A percentile compares a stretch with the other conserved stretches of the same genome.
phyloP scores from a whole-genome alignment of 1,140 invertebrate genomes.

The Brachionus koreanus region DNA sequence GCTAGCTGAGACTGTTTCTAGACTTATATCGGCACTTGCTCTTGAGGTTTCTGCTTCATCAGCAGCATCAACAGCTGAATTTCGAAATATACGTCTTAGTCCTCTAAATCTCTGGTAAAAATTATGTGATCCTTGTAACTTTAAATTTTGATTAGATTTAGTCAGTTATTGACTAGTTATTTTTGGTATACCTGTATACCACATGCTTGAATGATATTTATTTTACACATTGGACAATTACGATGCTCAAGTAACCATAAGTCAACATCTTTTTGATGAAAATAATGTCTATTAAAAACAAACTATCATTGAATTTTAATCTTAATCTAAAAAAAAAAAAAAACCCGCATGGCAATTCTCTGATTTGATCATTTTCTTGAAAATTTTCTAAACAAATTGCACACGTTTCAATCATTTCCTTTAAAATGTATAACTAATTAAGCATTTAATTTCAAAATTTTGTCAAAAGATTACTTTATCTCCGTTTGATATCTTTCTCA shows the following conservation, averaged over 20 bases:
- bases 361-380: constrained; percentile 32
- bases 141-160: background rate
- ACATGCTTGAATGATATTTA: constrained; percentile 86
- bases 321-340: background rate
- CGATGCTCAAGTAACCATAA: constrained; percentile 86
- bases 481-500: constrained; percentile 4
- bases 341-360: constrained; percentile 40
- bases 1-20: background rate
- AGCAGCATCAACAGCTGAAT: background rate
- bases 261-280: constrained; percentile 88
- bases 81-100: background rate
- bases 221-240: constrained; percentile 90
- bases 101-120: background rate
- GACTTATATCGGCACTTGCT: background rate
- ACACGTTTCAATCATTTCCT: constrained; percentile 33
- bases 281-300: constrained; percentile 70
- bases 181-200: constrained; percentile 57
- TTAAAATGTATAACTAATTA: no score
- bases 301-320: background rate
- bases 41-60: background rate
- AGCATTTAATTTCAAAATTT: background rate
- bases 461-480: constrained; percentile 24
- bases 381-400: constrained; percentile 43
- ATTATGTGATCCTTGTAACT: background rate
- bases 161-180: background rate